Percentiles rank a stretch among this genome's conserved stretches.
These are phyloP conservation scores for Emydoidea blandingii DNA, from an alignment of 2,797 vertebrate genomes.

Conservation along the genomic window DNA sequence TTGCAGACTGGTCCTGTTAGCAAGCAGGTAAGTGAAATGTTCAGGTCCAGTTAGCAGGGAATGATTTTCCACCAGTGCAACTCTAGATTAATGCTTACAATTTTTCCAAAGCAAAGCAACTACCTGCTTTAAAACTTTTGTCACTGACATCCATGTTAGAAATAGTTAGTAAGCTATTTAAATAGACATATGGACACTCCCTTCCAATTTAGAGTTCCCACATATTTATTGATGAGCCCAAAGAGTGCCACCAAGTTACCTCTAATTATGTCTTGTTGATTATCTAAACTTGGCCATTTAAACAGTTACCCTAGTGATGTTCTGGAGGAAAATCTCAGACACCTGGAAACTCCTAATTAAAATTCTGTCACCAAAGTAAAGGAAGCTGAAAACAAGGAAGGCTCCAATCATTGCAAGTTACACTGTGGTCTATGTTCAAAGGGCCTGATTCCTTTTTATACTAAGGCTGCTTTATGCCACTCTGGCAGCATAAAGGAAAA, in stretches of 20 bases:
- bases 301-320: neutral
- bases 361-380: neutral
- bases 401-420: neutral
- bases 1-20: neutral
- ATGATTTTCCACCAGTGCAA: neutral
- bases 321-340: neutral
- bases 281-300: neutral
- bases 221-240: neutral
- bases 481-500: neutral
- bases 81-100: neutral
- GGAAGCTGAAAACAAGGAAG: neutral
- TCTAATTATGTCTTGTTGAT: neutral
- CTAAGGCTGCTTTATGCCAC: neutral
- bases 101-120: neutral
- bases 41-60: neutral
- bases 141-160: neutral
- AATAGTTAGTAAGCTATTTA: neutral
- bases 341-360: neutral
- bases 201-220: neutral
- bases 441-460: neutral
- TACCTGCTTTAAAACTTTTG: neutral
- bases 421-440: accelerated
- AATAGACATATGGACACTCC: neutral
- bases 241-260: neutral
- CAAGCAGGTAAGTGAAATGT: neutral